Evolutionary conservation across 2,888 invertebrate genomes (phyloP).

Genomic region (Leptopterna dolabrata): DNA sequence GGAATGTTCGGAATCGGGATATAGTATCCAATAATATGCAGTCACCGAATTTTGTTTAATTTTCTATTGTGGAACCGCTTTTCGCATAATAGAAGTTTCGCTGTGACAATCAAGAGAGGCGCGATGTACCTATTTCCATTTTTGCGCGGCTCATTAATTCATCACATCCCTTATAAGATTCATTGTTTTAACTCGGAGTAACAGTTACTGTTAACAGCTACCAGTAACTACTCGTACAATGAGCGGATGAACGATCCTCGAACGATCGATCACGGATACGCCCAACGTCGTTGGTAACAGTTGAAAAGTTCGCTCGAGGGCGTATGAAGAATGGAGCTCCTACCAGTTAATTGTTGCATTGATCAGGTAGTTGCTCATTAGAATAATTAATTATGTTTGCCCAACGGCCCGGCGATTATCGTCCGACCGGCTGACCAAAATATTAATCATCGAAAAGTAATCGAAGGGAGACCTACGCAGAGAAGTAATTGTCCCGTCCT

Average conservation of each 20-base stretch:
- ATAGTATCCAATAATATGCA: no score
- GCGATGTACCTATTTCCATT: no score
- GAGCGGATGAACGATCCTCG: background rate
- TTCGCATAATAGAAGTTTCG: no score
- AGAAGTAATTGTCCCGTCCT: background rate
- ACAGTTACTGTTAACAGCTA: no score
- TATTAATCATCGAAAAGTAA: conserved; percentile 8
- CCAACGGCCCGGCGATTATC: conserved; percentile 12
- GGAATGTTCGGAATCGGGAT: no score
- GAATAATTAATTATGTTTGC: conserved; percentile 39
- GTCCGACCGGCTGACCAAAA: background rate
- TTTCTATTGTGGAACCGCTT: no score
- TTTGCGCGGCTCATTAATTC: no score
- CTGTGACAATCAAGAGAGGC: no score
- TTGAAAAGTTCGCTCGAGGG: background rate
- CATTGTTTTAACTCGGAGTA: no score
- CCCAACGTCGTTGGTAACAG: background rate
- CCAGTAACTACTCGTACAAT: no score
- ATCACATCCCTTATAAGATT: no score
- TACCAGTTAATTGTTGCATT: conserved; percentile 21
- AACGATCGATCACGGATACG: background rate
- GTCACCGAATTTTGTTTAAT: no score
- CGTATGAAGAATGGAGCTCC: background rate
- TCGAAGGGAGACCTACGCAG: background rate
- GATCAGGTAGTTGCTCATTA: conserved; percentile 28